Percentiles rank a stretch among this genome's conserved stretches.
phyloP scores from a whole-genome alignment of 35 echinoderm and acorn worm genomes.

The Patiria miniata region DNA sequence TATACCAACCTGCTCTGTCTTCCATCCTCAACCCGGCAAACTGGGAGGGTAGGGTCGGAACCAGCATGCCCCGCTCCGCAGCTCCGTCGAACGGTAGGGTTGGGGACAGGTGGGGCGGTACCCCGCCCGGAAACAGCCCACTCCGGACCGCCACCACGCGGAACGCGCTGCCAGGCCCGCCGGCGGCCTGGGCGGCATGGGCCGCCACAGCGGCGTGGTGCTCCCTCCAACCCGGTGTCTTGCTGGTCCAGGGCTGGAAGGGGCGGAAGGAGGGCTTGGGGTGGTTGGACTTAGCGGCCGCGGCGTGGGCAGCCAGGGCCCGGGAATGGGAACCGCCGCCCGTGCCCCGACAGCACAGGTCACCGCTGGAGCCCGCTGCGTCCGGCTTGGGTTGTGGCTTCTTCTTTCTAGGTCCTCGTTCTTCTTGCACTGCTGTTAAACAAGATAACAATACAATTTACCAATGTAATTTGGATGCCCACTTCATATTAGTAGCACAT shows the following conservation, averaged over 20 bases:
- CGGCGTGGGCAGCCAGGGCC: not conserved
- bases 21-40: constrained; percentile 43
- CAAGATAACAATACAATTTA: not conserved
- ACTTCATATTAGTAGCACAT: too few species aligned
- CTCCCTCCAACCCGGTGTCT: constrained; percentile 31
- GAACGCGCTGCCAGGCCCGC: constrained; percentile 65
- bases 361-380: not conserved
- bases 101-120: constrained; percentile 46
- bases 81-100: constrained; percentile 35
- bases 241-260: constrained; percentile 79
- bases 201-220: not conserved
- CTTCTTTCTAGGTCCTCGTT: constrained; percentile 95
- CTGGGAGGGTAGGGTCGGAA: constrained; percentile 49
- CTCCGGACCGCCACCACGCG: constrained; percentile 77
- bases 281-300: not conserved
- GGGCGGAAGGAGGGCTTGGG: constrained; percentile 64
- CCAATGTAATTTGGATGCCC: too few species aligned
- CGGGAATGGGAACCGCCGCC: not conserved
- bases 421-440: constrained; percentile 92
- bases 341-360: not conserved
- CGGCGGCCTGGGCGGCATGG: not conserved
- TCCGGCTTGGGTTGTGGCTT: constrained; percentile 66
- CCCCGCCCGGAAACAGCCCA: constrained; percentile 50
- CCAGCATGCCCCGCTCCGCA: not conserved
- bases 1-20: constrained; percentile 44